phyloP scores from a whole-genome alignment of 2,888 invertebrate genomes.

The Dione juno region DNA sequence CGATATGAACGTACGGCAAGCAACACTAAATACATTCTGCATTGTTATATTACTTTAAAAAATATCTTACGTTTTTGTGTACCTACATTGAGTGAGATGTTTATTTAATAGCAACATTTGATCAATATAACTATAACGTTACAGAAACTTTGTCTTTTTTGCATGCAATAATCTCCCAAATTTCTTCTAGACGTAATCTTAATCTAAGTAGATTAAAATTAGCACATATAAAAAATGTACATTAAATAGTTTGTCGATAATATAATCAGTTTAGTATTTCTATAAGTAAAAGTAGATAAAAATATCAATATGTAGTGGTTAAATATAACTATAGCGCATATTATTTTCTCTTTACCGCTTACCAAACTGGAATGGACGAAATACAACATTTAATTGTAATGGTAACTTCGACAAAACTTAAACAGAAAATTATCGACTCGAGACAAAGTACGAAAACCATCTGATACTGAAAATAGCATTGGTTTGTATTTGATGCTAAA shows the following conservation, averaged over 20 bases:
- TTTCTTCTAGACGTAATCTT: slow-evolving; percentile 35
- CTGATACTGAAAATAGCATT: slow-evolving; percentile 98
- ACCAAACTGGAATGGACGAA: slow-evolving; percentile 77
- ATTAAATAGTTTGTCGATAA: slow-evolving; percentile 28
- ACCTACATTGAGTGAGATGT: slow-evolving; percentile 33
- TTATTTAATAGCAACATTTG: slow-evolving; percentile 38
- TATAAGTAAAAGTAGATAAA: slow-evolving; percentile 47
- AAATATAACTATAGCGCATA: slow-evolving; percentile 73
- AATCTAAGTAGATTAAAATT: slow-evolving; percentile 29
- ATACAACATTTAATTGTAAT: slow-evolving; percentile 50
- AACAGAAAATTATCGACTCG: slow-evolving; percentile 98
- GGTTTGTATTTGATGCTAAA: slow-evolving; percentile 85
- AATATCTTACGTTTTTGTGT: not conserved
- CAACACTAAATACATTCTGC: not conserved
- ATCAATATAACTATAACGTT: slow-evolving; percentile 25
- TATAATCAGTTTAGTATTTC: slow-evolving; percentile 19
- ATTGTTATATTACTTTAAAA: not conserved
- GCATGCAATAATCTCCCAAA: slow-evolving; percentile 35
- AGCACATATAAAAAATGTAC: slow-evolving; percentile 23
- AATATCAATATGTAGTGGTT: slow-evolving; percentile 35
- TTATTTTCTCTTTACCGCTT: slow-evolving; percentile 80
- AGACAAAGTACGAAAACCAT: slow-evolving; percentile 98
- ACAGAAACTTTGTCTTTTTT: slow-evolving; percentile 26
- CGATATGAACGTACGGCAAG: no score
- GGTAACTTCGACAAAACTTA: slow-evolving; percentile 56